Conservation (phyloP, 2,797 vertebrate species). For the Rhodeus uyekii region DNA sequence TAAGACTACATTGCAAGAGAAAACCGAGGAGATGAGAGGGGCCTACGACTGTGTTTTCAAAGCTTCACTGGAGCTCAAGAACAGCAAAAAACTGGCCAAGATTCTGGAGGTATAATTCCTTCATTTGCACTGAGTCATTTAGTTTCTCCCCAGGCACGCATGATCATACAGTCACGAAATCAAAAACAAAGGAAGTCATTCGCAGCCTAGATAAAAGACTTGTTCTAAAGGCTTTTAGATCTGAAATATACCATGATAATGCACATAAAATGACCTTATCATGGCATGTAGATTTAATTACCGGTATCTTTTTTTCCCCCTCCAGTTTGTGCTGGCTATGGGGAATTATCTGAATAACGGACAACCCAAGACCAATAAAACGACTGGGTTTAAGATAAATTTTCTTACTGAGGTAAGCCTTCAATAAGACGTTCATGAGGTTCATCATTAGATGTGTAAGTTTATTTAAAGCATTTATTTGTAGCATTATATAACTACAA, state of each 20-base stretch:
- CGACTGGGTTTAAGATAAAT: constrained; percentile 97
- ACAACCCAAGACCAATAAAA: constrained; percentile 92
- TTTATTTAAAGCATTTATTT: not conserved
- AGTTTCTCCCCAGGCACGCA: not conserved
- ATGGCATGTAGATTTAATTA: not conserved
- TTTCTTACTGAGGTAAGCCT: constrained; percentile 91
- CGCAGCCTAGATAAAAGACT: not conserved
- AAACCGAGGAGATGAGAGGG: constrained; percentile 91
- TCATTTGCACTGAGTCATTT: not conserved
- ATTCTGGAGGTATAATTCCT: constrained; percentile 87
- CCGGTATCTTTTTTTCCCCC: constrained; percentile 19
- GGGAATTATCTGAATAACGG: constrained; percentile 97
- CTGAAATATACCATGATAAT: no score
- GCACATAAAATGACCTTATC: not conserved
- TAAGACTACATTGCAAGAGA: constrained; percentile 93
- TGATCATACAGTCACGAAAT: not conserved
- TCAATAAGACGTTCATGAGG: no score
- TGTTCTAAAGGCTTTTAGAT: not conserved
- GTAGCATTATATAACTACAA: not conserved
- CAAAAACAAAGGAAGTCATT: not conserved
- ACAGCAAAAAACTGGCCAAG: constrained; percentile 95
- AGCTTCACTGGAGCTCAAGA: constrained; percentile 91
- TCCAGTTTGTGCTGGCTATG: constrained; percentile 96
- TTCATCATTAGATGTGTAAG: not conserved
- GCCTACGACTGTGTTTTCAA: constrained; percentile 89